These are phyloP conservation scores for Gymnocephalus cernua DNA, from an alignment of 2,113 vertebrate genomes.

Conservation along the genomic window DNA sequence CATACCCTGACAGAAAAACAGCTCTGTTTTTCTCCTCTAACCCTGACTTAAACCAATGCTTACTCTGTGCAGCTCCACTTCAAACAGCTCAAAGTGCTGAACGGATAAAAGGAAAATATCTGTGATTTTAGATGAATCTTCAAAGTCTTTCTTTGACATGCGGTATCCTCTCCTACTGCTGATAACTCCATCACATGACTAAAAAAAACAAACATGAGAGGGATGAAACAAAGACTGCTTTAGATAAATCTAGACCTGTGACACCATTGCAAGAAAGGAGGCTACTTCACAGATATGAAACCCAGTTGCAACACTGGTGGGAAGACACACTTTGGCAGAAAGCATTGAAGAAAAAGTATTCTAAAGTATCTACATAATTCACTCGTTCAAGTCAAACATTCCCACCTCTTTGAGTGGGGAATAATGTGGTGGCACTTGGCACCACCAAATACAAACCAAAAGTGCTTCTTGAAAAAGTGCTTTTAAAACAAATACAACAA, in stretches of 20 bases:
- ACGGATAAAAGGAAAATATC: constrained; percentile 37
- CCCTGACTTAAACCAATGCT: constrained; percentile 38
- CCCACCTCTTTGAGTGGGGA: constrained; percentile 46
- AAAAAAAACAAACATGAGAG: not conserved
- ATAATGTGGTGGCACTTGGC: constrained; percentile 11
- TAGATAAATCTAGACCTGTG: constrained; percentile 27
- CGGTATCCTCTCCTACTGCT: constrained; percentile 23
- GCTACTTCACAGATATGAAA: constrained; percentile 66
- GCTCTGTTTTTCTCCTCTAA: constrained; percentile 35
- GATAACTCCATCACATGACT: constrained; percentile 27
- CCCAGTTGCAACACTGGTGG: constrained; percentile 57
- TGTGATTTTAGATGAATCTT: constrained; percentile 42
- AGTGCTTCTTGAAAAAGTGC: constrained; percentile 75
- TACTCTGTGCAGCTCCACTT: constrained; percentile 34
- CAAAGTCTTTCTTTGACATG: constrained; percentile 42
- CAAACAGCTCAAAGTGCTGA: constrained; percentile 53
- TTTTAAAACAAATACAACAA: constrained; percentile 72
- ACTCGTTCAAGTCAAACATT: constrained; percentile 67
- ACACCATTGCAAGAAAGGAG: constrained; percentile 45
- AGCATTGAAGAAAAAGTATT: constrained; percentile 57
- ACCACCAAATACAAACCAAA: constrained; percentile 57
- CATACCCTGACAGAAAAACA: constrained; percentile 45
- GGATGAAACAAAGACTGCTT: constrained; percentile 52
- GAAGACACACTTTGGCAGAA: constrained; percentile 80
- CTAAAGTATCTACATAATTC: constrained; percentile 61